Base-by-base conservation (phyloP, 2,888 invertebrate species). In the Liposcelis brunnea region DNA sequence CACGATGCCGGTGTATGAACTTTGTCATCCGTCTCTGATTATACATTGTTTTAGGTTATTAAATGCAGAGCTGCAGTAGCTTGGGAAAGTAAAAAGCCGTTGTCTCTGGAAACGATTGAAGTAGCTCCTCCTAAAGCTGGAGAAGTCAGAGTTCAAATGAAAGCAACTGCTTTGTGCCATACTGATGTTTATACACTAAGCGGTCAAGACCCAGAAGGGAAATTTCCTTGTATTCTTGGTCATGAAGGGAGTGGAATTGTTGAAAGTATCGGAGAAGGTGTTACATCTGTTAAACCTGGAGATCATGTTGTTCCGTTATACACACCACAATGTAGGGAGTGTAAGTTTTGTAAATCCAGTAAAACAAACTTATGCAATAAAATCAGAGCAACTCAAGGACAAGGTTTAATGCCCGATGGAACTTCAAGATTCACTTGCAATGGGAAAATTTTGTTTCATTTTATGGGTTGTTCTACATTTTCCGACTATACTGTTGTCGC, bases 251-350 rank as follows among this genome's bases (percentile, higher is more conserved):
- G 79, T 46, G 57, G 56, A 10, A 51, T 57, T 32, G 57, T 57
- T 10, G 57, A 57, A 48, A 57, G 57, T 50, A 50, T 57, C 21
- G 57, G 57, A 12, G 53, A 54, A 44, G 53, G 53, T 43, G 57
- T 57, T 1, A 86, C 82, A 1, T 73, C 76, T 43, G 82, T 94
- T 33, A 73, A 83, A 57, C 71, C 80, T 32, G 94, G 83, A 45
- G 97, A 98, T 63, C 90, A 93, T 65, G 98, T 99, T n/a, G 76
- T 98, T 50, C 95, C 97, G 0, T 65, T 94, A 19, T 98, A 97
- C 59, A 80, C 93, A 48, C 97, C 98, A 0, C 95, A 99, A 65
- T 99, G 98, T 64, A 74, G 81, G 21, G 81, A 89, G 15, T 99
- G 98, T 67, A 91, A 95, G 62, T 98, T 90, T 63, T 99, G 98